Evolutionary conservation across 1,140 invertebrate species (phyloP), one percentile per base, ranked within the genome.

Genomic region (Melitaea cinxia): DNA sequence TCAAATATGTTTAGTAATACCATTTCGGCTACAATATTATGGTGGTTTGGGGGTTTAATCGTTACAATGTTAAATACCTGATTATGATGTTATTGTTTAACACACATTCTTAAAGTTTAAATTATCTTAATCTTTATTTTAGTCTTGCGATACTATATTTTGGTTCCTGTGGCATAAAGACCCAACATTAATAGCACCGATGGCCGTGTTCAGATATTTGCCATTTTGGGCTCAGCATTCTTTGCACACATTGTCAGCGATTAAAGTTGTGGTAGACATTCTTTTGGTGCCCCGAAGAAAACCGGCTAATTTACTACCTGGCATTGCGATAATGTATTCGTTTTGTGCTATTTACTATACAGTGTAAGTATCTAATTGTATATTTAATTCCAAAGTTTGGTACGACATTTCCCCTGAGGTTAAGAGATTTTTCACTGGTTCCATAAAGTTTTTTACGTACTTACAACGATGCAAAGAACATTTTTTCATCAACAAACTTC

Each of bases 191-290:
- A 77, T 83, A 37, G 76, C 72, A 0, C 81, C 81, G 2, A 45
- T 62, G 6, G 56, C 35, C 2, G 59, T 83, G 9, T 81, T 78
- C 39, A 50, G 58, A 0, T 80, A 81, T 45, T 12, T 83, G 10
- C 78, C 81, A 0, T 15, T 21, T 23, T 83, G 75, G 75, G 33
- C 69, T 0, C 75, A 83, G 6, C 79, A 83, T 19, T 80, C 74
- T 0, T 50, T 83, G 21, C 81, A 83, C 35, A 72, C 79, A 0
- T 52, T 80, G 30, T 78, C 81, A 7, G 57, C 69, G n/a, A 49
- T 78, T 0, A 49, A 65, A 6, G 63, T 77, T 10, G 0, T 77
- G 3, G 0, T 75, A 23, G 81, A 83, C 26, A 49, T 81, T 6
- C 19, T 80, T 1, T 28, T 79, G 14, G 70, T 79, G 9, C 78